Base-by-base conservation (phyloP, 2,113 vertebrate species). In the Misgurnus mizolepis region DNA sequence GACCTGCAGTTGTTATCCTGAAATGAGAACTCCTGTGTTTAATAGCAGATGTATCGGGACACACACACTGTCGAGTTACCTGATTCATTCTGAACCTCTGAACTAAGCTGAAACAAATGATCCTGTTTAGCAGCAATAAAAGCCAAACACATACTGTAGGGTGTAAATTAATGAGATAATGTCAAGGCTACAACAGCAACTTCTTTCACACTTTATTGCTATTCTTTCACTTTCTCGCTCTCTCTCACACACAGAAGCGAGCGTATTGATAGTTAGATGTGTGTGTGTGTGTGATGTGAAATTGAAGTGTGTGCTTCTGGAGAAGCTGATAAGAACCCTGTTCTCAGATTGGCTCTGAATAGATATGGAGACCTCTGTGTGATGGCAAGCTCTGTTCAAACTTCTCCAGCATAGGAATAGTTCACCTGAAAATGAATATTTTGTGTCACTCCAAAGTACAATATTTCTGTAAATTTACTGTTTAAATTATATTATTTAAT, bases 261-360 rank as follows among this genome's bases (percentile, higher is more conserved):
- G 17, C 4, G 10, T 58, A 72, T 72, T 72, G 17, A 43, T 64
- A 64, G 58, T 49, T 27, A 34, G 73, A 75, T 49, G 4, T 55
- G 3, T 55, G 53, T n/a, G 53, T 56, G 53, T 55, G 45, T 47
- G 45, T 47, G 49, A 34, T 40, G 15, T 39, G 50, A 56, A 49
- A 49, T 45, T 75, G 56, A 75, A 75, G 41, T 58, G 39, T 61
- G 71, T 64, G 39, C n/a, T 73, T 4, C 71, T 74, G 71, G 56
- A 74, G n/a, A 15, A 64, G 58, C 58, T 34, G 58, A 75, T 64
- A 64, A 75, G 58, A 50, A 22, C 49, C 17, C 43, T 75, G 49
- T 15, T 64, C 41, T 49, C 72, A 64, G 72, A 62, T 64, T 49
- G 12, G 56, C 12, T 74, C 18, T 22, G 56, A 61, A 39, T 58